Evolutionary conservation across 1,140 invertebrate species (phyloP).

Genomic region (Drosophila eugracilis): DNA sequence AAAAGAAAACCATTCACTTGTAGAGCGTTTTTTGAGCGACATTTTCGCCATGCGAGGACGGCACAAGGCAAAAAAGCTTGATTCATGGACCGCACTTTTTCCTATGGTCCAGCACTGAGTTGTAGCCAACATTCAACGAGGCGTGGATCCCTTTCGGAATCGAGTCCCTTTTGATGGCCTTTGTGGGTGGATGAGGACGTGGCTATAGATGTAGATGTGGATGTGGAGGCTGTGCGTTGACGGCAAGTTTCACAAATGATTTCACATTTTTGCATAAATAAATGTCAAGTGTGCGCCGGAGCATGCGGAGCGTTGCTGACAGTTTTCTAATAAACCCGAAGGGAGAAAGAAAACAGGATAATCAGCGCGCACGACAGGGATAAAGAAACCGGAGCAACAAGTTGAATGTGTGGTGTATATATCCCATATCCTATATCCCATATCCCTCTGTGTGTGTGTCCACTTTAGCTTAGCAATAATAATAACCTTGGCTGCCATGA

Average conservation of each 20-base stretch:
- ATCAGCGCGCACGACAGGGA: slow-evolving; percentile 61
- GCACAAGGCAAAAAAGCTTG: slow-evolving; percentile 61
- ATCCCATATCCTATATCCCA: neutral
- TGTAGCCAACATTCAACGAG: slow-evolving; percentile 47
- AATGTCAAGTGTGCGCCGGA: slow-evolving; percentile 78
- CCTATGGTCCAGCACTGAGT: slow-evolving; percentile 32
- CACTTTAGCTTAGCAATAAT: slow-evolving; percentile 79
- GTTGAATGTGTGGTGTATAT: slow-evolving; percentile 21
- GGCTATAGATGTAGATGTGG: neutral
- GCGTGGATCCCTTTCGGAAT: slow-evolving; percentile 48
- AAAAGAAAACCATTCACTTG: slow-evolving; percentile 39
- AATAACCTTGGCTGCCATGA: slow-evolving; percentile 80
- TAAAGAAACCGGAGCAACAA: slow-evolving; percentile 59
- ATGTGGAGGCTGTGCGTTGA: slow-evolving; percentile 39
- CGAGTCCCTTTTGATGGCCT: slow-evolving; percentile 32
- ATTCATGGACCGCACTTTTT: slow-evolving; percentile 68
- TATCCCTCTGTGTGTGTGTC: slow-evolving; percentile 37
- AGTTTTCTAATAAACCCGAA: slow-evolving; percentile 79
- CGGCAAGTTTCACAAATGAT: slow-evolving; percentile 81
- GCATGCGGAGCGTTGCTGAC: slow-evolving; percentile 75
- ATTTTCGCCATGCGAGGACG: slow-evolving; percentile 2
- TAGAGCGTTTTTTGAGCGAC: slow-evolving; percentile 14
- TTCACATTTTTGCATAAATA: slow-evolving; percentile 84
- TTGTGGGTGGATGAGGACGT: neutral
- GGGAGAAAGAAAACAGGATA: slow-evolving; percentile 70